phyloP scores from a whole-genome alignment of 1,140 invertebrate genomes.

The Drosophila obscura region DNA sequence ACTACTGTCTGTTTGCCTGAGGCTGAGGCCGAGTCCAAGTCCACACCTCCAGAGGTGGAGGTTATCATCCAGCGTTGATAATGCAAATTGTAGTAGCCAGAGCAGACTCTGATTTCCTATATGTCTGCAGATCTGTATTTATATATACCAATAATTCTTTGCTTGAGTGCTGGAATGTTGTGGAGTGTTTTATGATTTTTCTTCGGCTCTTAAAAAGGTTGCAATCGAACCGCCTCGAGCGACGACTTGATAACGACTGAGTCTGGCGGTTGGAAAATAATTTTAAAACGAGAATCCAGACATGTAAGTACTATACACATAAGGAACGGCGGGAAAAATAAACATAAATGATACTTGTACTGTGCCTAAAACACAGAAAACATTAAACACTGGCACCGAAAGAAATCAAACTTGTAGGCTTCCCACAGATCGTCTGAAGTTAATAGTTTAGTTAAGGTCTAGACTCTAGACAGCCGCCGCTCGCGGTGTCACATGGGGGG shows the following conservation, averaged over 20 bases:
- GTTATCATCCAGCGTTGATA: slow-evolving; percentile 54
- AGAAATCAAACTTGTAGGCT: slow-evolving; percentile 15
- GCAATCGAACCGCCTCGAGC: slow-evolving; percentile 45
- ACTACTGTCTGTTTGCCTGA: slow-evolving; percentile 1
- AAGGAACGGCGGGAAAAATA: slow-evolving; percentile 40
- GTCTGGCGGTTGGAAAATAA: slow-evolving; percentile 29
- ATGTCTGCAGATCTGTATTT: not conserved
- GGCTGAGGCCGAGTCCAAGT: slow-evolving; percentile 9
- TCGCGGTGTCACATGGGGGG: no score
- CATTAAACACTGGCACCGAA: slow-evolving; percentile 45
- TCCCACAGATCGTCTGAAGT: no score
- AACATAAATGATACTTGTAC: slow-evolving; percentile 41
- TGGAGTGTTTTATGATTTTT: slow-evolving; percentile 5
- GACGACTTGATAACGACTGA: slow-evolving; percentile 76
- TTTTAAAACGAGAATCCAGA: slow-evolving; percentile 39
- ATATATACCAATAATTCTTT: not conserved
- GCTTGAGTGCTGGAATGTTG: slow-evolving; percentile 2
- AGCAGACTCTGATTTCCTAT: no score
- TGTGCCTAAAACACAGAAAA: slow-evolving; percentile 19
- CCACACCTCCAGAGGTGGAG: slow-evolving; percentile 29
- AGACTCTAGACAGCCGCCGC: not conserved
- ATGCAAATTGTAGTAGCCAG: slow-evolving; percentile 12
- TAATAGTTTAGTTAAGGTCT: not conserved
- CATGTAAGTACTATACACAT: slow-evolving; percentile 8
- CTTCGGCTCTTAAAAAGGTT: slow-evolving; percentile 7